phyloP scores from a whole-genome alignment of 2,888 invertebrate genomes.

The Horisme vitalbata region DNA sequence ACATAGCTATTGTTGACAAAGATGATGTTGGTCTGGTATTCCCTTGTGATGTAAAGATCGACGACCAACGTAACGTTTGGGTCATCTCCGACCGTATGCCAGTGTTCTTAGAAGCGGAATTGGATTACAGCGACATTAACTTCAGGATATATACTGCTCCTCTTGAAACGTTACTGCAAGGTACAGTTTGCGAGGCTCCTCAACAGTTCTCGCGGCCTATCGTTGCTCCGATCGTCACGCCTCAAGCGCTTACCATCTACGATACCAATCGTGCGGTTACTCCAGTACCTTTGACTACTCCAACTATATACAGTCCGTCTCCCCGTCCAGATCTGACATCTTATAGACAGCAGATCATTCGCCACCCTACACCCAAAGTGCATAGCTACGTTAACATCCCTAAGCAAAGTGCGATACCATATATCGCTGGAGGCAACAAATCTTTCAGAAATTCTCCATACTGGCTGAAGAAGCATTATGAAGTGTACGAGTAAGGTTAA shows the following conservation, averaged over 20 bases:
- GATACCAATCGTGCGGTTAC: conserved; percentile 35
- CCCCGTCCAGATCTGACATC: conserved; percentile 22
- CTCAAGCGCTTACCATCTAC: conserved; percentile 31
- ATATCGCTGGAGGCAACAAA: conserved; percentile 24
- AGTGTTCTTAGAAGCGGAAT: conserved; percentile 85
- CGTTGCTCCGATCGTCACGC: conserved; percentile 19
- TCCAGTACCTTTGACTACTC: conserved; percentile 27
- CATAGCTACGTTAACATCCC: conserved; percentile 45
- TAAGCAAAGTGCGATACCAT: conserved; percentile 42
- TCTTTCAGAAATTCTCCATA: conserved; percentile 40
- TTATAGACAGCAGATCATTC: conserved; percentile 34
- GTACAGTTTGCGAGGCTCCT: conserved; percentile 87
- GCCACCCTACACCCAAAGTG: conserved; percentile 40
- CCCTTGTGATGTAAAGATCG: conserved; percentile 91
- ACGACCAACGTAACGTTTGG: conserved; percentile 88
- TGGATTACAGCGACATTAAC: conserved; percentile 90
- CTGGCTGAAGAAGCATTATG: conserved; percentile 52
- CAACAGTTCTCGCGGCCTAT: conserved; percentile 24
- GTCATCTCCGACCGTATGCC: conserved; percentile 93
- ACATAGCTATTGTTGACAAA: conserved; percentile 87
- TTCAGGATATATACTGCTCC: conserved; percentile 89
- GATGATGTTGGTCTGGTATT: conserved; percentile 90
- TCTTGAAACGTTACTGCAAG: conserved; percentile 84
- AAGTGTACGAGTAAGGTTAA: conserved; percentile 47
- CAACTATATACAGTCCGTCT: conserved; percentile 31